phyloP scores from a whole-genome alignment of 2,888 invertebrate species.

The Julus scandinavius region DNA sequence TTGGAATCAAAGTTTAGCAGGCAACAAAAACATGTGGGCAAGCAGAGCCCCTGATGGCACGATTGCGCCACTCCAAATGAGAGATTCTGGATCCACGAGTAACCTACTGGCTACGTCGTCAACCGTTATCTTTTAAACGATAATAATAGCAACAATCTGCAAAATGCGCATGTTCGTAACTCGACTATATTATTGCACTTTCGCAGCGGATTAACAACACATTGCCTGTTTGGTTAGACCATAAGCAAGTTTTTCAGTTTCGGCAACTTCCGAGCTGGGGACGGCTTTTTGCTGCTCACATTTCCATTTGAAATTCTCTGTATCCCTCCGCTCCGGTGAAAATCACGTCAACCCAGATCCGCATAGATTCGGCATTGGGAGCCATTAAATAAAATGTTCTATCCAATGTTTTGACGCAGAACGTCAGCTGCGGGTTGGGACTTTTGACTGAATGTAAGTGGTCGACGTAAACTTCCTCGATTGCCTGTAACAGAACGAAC shows the following conservation, averaged over 20 bases:
- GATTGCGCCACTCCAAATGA: neutral
- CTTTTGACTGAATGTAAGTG: conserved; percentile 92
- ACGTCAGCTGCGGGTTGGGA: conserved; percentile 89
- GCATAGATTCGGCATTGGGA: conserved; percentile 91
- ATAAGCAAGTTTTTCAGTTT: neutral
- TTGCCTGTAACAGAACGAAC: conserved; percentile 74
- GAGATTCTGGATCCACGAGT: neutral
- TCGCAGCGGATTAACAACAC: neutral
- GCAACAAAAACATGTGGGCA: too few species aligned
- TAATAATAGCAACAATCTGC: neutral
- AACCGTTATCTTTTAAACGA: neutral
- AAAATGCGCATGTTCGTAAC: neutral
- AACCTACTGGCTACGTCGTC: neutral
- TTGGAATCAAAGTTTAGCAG: neutral
- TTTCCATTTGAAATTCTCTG: conserved; percentile 72
- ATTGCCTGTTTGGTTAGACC: neutral
- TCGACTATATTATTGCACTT: conserved; percentile 24
- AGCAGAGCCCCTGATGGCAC: too few species aligned
- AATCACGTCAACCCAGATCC: conserved; percentile 96
- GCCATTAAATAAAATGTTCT: conserved; percentile 91
- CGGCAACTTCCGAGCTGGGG: neutral
- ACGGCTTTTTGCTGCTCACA: conserved; percentile 31
- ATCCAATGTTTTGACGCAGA: conserved; percentile 93
- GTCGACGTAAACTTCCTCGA: conserved; percentile 96
- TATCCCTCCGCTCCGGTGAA: conserved; percentile 94